phyloP scores from a whole-genome alignment of 2,797 vertebrate genomes.

The Anguilla obscura region DNA sequence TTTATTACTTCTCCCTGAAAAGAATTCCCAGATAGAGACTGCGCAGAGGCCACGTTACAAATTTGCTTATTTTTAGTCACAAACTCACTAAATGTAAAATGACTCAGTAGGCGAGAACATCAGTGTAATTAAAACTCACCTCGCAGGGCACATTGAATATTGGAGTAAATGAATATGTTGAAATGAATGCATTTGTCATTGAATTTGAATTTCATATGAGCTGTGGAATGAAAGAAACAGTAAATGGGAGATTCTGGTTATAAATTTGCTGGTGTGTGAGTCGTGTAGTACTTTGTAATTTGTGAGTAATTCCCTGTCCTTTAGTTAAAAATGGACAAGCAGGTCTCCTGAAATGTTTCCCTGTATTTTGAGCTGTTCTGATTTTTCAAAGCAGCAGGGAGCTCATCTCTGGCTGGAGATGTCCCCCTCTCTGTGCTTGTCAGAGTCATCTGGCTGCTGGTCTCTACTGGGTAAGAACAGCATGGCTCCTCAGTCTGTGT shows the following conservation, averaged over 20 bases:
- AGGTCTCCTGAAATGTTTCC: no score
- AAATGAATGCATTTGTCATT: not conserved
- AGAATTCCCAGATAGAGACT: not conserved
- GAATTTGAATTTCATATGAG: not conserved
- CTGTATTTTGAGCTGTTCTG: no score
- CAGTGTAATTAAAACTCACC: not conserved
- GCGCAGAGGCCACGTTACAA: not conserved
- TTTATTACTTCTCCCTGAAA: not conserved
- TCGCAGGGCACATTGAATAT: not conserved
- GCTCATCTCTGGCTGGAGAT: no score
- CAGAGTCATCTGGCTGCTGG: no score
- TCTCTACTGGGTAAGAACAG: no score
- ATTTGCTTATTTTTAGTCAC: not conserved
- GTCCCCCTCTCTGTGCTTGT: no score
- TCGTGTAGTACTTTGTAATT: not conserved
- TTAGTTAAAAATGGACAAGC: not conserved
- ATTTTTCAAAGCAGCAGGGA: no score
- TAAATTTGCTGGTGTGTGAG: not conserved
- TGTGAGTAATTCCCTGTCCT: not conserved
- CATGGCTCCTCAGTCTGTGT: no score
- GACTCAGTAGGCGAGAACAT: not conserved
- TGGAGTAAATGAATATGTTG: not conserved
- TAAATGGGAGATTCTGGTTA: not conserved
- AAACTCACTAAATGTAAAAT: not conserved
- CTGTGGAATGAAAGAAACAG: not conserved